These are phyloP conservation scores for Phymastichus coffea DNA, from an alignment of 1,140 invertebrate species.

Conservation along the genomic window DNA sequence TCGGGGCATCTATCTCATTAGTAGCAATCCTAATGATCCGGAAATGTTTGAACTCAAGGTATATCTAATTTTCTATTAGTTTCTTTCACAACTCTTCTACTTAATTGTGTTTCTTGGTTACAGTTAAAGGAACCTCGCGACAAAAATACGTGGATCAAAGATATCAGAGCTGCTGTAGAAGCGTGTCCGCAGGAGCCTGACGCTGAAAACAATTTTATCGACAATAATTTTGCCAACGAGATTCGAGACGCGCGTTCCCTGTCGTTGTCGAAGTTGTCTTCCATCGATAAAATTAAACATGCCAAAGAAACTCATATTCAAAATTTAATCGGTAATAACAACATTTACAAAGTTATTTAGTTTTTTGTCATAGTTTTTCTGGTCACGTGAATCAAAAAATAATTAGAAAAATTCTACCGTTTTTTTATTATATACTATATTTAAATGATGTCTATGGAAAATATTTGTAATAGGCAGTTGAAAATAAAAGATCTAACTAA, in stretches of 20 bases:
- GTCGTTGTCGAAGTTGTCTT: constrained; percentile 57
- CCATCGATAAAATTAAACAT: constrained; percentile 71
- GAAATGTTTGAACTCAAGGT: constrained; percentile 93
- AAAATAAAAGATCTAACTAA: too few species aligned
- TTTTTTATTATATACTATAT: too few species aligned
- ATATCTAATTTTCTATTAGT: neutral
- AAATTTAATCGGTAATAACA: constrained; percentile 65
- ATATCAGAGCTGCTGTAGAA: constrained; percentile 73
- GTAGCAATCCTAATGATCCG: constrained; percentile 79
- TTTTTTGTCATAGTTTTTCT: too few species aligned
- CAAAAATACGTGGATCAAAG: constrained; percentile 84
- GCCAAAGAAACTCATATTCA: constrained; percentile 72
- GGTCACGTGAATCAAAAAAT: too few species aligned
- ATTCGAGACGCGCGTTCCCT: constrained; percentile 45
- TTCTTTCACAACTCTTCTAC: neutral
- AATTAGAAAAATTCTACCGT: too few species aligned
- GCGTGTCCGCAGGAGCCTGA: constrained; percentile 68
- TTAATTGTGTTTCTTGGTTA: neutral
- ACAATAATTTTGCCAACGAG: constrained; percentile 55
- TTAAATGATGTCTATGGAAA: too few species aligned
- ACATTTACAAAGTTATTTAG: neutral
- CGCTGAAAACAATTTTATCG: constrained; percentile 60
- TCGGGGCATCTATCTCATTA: constrained; percentile 85
- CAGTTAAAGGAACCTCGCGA: constrained; percentile 81
- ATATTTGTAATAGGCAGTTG: too few species aligned